Percentiles rank a stretch among this genome's conserved stretches.
Evolutionary conservation across 2,888 invertebrate species (phyloP).

Genomic region (Augochlorella aurata): DNA sequence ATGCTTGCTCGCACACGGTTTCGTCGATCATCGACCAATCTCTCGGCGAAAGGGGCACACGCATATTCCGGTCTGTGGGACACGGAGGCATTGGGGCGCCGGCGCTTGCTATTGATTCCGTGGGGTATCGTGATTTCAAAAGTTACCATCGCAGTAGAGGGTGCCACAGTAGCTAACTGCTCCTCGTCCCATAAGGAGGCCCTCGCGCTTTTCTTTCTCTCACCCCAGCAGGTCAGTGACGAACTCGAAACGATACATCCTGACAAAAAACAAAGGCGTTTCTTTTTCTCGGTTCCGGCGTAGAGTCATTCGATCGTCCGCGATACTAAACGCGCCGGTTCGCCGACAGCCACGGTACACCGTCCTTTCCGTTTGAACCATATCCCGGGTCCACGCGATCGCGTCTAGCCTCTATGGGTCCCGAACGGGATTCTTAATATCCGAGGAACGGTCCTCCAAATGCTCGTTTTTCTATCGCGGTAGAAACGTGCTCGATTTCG

Average conservation of each 20-base stretch:
- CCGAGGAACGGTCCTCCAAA: not conserved
- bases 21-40: constrained; percentile 54
- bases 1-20: constrained; percentile 18
- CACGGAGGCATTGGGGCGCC: constrained; percentile 70
- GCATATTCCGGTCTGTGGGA: constrained; percentile 61
- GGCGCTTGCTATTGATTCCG: constrained; percentile 79
- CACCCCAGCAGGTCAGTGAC: constrained; percentile 78
- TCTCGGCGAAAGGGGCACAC: constrained; percentile 52
- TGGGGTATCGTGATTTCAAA: constrained; percentile 74
- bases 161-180: constrained; percentile 79
- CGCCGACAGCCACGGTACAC: not conserved
- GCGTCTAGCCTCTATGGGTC: not conserved
- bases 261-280: constrained; percentile 14
- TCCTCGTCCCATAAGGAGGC: constrained; percentile 77
- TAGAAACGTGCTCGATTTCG: not conserved
- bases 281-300: not conserved
- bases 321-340: not conserved
- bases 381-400: not conserved
- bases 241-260: constrained; percentile 44
- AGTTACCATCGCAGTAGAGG: constrained; percentile 76
- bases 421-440: not conserved
- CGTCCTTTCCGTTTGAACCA: not conserved
- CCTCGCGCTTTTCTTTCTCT: constrained; percentile 73
- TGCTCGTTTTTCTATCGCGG: not conserved
- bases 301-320: not conserved